A percentile compares a stretch with the other conserved stretches of the same genome.
These are phyloP conservation scores for Setophaga petechia DNA, from an alignment of 2,113 vertebrate genomes.

Conservation along the genomic window DNA sequence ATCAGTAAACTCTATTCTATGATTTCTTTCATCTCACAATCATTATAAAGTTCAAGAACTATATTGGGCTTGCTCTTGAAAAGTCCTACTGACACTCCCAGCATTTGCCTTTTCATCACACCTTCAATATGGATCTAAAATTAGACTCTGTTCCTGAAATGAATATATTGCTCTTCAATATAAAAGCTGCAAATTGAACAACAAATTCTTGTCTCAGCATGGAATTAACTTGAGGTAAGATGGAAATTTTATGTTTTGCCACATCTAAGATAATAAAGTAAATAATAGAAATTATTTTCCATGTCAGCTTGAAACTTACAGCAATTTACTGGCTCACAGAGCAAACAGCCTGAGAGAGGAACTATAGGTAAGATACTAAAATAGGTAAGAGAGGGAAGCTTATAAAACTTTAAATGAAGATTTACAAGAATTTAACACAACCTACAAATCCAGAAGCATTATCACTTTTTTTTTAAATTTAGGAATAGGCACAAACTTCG, in stretches of 20 bases:
- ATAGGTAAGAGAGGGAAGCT: background rate
- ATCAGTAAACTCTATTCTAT: background rate
- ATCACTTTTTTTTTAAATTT: background rate
- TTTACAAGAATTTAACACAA: background rate
- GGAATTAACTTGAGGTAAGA: background rate
- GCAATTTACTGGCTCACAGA: background rate
- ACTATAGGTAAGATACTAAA: background rate
- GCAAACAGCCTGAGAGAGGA: background rate
- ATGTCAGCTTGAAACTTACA: background rate
- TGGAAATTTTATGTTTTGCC: background rate
- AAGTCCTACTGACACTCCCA: background rate
- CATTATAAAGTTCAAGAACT: background rate
- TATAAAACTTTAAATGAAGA: background rate
- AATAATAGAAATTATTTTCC: conserved; percentile 21
- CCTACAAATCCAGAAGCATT: background rate
- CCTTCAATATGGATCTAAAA: conserved; percentile 19
- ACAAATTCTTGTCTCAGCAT: background rate
- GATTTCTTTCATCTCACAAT: background rate
- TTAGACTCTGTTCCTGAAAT: conserved; percentile 47
- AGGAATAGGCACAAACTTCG: background rate
- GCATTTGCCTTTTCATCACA: background rate
- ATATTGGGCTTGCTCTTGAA: background rate
- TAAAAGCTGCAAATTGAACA: background rate
- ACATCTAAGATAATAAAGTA: background rate
- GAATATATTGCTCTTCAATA: conserved; percentile 20